phyloP scores from a whole-genome alignment of 2,888 invertebrate species.

The Epinotia nisella region DNA sequence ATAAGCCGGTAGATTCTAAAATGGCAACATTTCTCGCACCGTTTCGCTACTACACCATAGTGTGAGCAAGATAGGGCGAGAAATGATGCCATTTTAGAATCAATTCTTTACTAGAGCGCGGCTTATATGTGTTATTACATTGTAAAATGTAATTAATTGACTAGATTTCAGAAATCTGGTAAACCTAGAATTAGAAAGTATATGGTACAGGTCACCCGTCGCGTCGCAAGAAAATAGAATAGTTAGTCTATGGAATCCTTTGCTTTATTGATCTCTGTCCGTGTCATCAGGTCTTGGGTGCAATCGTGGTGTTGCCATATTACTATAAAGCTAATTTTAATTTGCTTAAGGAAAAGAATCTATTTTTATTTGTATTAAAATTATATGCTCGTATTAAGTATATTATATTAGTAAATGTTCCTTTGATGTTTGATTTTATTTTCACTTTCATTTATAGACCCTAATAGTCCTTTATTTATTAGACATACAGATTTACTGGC shows the following conservation, averaged over 20 bases:
- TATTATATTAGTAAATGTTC: conserved; percentile 36
- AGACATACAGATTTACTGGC: neutral
- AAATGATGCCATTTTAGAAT: too few species aligned
- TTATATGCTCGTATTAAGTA: conserved; percentile 23
- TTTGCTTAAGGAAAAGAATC: conserved; percentile 42
- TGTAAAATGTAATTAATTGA: too few species aligned
- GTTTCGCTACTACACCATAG: too few species aligned
- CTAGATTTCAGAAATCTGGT: too few species aligned
- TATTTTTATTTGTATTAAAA: conserved; percentile 37
- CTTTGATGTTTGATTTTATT: conserved; percentile 29
- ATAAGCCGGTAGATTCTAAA: too few species aligned
- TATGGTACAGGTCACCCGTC: conserved; percentile 10
- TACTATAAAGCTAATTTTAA: conserved; percentile 44
- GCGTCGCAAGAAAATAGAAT: conserved; percentile 7
- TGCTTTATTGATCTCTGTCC: conserved; percentile 57
- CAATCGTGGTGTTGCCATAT: conserved; percentile 60
- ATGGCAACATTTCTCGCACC: too few species aligned
- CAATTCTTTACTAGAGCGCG: too few species aligned
- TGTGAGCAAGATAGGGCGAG: too few species aligned
- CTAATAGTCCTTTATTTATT: neutral
- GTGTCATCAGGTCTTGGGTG: conserved; percentile 59
- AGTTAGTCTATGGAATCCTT: conserved; percentile 21
- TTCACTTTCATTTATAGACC: conserved; percentile 10
- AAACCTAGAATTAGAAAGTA: too few species aligned
- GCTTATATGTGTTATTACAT: too few species aligned